These are phyloP conservation scores for Sebastes trivittatus DNA, from an alignment of 2,797 vertebrate species.

Conservation along the genomic window DNA sequence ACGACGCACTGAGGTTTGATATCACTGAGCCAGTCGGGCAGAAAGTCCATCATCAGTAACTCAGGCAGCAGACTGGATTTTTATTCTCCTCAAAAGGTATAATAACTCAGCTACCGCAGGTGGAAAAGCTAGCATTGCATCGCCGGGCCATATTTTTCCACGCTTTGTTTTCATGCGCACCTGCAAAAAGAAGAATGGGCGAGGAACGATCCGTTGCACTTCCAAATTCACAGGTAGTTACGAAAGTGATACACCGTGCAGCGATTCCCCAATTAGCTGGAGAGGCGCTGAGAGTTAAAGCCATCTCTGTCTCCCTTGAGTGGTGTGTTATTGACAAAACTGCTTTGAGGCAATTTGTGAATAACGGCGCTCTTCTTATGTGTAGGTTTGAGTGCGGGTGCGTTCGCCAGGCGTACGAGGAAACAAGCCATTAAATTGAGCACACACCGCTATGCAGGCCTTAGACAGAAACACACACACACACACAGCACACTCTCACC, in stretches of 20 bases:
- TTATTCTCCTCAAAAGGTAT: not conserved
- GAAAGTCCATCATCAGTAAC: not conserved
- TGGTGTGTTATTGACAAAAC: constrained; percentile 49
- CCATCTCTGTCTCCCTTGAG: constrained; percentile 41
- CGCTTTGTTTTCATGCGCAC: not conserved
- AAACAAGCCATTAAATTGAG: constrained; percentile 37
- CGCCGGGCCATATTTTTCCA: not conserved
- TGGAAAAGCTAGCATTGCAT: not conserved
- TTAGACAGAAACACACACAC: not conserved
- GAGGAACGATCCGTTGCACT: not conserved
- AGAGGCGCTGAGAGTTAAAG: constrained; percentile 38
- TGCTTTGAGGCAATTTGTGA: constrained; percentile 47
- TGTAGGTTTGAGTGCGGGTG: constrained; percentile 1
- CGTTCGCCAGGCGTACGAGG: not conserved
- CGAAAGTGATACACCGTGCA: constrained; percentile 7
- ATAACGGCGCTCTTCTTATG: constrained; percentile 7
- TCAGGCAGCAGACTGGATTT: not conserved
- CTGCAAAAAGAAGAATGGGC: not conserved
- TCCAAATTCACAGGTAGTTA: constrained; percentile 41
- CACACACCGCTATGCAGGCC: not conserved
- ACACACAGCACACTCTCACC: not conserved
- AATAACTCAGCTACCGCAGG: not conserved
- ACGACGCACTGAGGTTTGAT: not conserved
- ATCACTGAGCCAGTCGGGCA: not conserved
- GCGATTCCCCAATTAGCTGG: constrained; percentile 51